Evolutionary conservation across 2,888 invertebrate species (phyloP).

Genomic region (Drosophila anomalata): DNA sequence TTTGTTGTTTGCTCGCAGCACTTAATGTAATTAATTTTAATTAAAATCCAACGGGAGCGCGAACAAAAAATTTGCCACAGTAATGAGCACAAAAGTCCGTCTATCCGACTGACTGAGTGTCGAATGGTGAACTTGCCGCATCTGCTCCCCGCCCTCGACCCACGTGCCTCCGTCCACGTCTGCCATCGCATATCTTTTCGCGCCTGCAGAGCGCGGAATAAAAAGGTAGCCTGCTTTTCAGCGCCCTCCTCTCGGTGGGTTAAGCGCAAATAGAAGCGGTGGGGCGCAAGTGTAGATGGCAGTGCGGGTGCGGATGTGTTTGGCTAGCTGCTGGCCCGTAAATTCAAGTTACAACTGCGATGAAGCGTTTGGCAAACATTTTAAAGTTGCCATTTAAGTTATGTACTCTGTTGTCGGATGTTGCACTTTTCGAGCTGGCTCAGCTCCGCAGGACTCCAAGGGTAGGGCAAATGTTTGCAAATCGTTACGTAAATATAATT

Average conservation of each 20-base stretch:
- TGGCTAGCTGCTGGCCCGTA: constrained; percentile 75
- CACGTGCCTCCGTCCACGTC: background rate
- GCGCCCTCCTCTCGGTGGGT: constrained; percentile 57
- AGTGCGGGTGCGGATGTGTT: constrained; percentile 41
- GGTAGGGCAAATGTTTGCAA: constrained; percentile 41
- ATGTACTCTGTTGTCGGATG: constrained; percentile 48
- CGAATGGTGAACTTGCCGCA: constrained; percentile 46
- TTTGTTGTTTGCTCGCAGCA: constrained; percentile 68
- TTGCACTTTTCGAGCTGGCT: constrained; percentile 16
- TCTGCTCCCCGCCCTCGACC: background rate
- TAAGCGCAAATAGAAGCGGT: constrained; percentile 73
- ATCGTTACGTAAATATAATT: constrained; percentile 54
- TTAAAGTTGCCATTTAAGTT: constrained; percentile 76
- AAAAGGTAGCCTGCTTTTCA: constrained; percentile 62
- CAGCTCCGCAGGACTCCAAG: constrained; percentile 7
- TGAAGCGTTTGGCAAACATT: constrained; percentile 77
- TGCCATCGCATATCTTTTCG: constrained; percentile 64
- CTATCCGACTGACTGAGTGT: constrained; percentile 45
- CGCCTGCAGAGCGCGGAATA: constrained; percentile 58
- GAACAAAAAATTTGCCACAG: constrained; percentile 59
- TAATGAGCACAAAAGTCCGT: constrained; percentile 63
- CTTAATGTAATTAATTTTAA: constrained; percentile 84
- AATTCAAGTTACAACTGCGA: constrained; percentile 76
- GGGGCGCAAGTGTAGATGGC: constrained; percentile 9
- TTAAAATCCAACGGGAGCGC: constrained; percentile 77